Percentiles rank a stretch among this genome's conserved stretches.
phyloP scores from a whole-genome alignment of 92 coral and sea anemone genomes.

The Epizoanthus scotinus region DNA sequence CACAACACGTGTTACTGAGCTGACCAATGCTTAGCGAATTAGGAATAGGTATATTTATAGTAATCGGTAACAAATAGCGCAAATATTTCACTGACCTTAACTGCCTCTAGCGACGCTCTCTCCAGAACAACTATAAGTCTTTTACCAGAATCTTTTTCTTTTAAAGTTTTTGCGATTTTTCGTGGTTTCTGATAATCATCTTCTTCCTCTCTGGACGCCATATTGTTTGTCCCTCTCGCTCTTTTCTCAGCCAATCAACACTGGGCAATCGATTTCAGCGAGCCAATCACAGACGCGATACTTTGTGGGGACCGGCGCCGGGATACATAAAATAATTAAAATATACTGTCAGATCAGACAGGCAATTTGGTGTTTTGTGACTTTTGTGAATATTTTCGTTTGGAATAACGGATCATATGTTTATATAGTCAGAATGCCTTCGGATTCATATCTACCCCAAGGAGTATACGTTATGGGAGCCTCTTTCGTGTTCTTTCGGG shows the following conservation, averaged over 20 bases:
- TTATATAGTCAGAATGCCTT: background rate
- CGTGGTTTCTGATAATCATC: slow-evolving; percentile 82
- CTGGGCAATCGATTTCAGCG: background rate
- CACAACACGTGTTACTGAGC: too few species aligned
- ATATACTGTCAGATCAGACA: too few species aligned
- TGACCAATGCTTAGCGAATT: too few species aligned
- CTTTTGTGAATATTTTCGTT: background rate
- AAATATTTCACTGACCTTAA: slow-evolving; percentile 62
- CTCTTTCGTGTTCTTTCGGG: slow-evolving; percentile 34
- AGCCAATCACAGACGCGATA: slow-evolving; percentile 12
- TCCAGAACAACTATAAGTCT: slow-evolving; percentile 88
- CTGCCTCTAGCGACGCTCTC: slow-evolving; percentile 93
- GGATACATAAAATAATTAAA: too few species aligned
- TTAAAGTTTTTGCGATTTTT: slow-evolving; percentile 87
- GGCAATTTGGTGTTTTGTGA: background rate
- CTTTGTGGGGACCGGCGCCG: too few species aligned
- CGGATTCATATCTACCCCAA: background rate
- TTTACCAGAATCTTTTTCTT: slow-evolving; percentile 93
- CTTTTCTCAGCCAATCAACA: slow-evolving; percentile 26
- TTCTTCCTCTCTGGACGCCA: slow-evolving; percentile 75
- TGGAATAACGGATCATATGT: too few species aligned
- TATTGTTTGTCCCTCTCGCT: slow-evolving; percentile 24
- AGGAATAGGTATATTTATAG: too few species aligned
- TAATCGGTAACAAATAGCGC: too few species aligned
- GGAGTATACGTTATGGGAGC: slow-evolving; percentile 23